phyloP scores from a whole-genome alignment of 2,797 vertebrate species.

The Ptychadena robeensis region DNA sequence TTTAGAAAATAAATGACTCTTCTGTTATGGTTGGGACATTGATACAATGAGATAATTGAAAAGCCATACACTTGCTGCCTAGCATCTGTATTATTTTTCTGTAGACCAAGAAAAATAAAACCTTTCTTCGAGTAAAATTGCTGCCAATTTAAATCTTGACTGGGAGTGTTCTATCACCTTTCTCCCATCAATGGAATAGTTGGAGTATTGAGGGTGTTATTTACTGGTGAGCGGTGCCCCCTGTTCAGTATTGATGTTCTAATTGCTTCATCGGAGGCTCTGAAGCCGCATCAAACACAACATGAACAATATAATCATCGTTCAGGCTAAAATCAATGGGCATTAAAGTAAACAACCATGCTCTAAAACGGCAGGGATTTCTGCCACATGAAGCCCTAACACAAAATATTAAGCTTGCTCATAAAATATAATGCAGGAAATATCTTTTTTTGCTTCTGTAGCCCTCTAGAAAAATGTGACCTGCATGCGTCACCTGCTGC shows the following conservation, averaged over 20 bases:
- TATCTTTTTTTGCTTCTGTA: neutral
- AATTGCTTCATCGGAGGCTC: conserved; percentile 42
- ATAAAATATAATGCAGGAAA: neutral
- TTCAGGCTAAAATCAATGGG: conserved; percentile 49
- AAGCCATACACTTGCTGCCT: neutral
- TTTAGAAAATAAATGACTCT: no score
- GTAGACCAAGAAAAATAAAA: neutral
- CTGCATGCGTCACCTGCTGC: conserved; percentile 4
- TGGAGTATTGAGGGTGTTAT: conserved; percentile 26
- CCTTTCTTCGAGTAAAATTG: neutral
- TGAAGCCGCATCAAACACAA: conserved; percentile 39
- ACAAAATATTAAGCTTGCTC: conserved; percentile 6
- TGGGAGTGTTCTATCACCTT: neutral
- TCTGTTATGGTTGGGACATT: no score
- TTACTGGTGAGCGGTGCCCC: conserved; percentile 6
- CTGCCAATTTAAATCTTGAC: neutral
- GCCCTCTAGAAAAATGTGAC: neutral
- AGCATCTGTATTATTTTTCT: neutral
- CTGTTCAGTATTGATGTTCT: conserved; percentile 40
- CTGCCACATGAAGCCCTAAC: conserved; percentile 1
- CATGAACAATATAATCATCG: conserved; percentile 37
- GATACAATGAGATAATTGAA: no score
- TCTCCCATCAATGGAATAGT: conserved; percentile 8
- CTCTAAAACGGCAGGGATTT: conserved; percentile 21
- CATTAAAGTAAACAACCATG: conserved; percentile 50